phyloP scores from a whole-genome alignment of 2,113 vertebrate species.

The Nymphicus hollandicus region DNA sequence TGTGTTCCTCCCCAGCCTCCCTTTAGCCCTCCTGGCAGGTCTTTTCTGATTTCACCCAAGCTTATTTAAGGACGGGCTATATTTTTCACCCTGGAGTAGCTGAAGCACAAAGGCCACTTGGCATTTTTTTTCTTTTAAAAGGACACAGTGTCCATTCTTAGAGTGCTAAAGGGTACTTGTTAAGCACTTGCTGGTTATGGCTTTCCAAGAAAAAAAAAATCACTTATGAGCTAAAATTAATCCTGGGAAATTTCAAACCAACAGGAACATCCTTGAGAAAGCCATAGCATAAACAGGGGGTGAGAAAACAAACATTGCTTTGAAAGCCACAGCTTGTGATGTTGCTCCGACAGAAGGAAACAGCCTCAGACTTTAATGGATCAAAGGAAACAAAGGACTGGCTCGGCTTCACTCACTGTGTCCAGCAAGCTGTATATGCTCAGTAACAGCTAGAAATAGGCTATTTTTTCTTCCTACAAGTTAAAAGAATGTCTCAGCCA shows the following conservation, averaged over 20 bases:
- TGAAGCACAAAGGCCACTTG: background rate
- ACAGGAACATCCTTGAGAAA: constrained; percentile 37
- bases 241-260: constrained; percentile 38
- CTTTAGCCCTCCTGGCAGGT: background rate
- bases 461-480: background rate
- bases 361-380: background rate
- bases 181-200: background rate
- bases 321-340: constrained; percentile 28
- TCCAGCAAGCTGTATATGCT: constrained; percentile 9
- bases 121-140: background rate
- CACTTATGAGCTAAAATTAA: constrained; percentile 7
- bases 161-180: background rate
- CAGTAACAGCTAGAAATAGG: background rate
- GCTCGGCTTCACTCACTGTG: constrained; percentile 22
- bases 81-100: background rate
- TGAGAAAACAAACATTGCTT: constrained; percentile 45
- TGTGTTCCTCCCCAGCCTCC: background rate
- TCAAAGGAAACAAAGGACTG: constrained; percentile 53
- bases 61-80: background rate
- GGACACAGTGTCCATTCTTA: background rate
- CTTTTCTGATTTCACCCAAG: background rate
- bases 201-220: constrained; percentile 54
- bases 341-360: constrained; percentile 39
- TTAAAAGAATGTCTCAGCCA: background rate
- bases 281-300: background rate